Percentiles rank a stretch among this genome's conserved stretches.
Evolutionary conservation across 2,797 vertebrate genomes (phyloP).

Genomic region (Sciaenops ocellatus): DNA sequence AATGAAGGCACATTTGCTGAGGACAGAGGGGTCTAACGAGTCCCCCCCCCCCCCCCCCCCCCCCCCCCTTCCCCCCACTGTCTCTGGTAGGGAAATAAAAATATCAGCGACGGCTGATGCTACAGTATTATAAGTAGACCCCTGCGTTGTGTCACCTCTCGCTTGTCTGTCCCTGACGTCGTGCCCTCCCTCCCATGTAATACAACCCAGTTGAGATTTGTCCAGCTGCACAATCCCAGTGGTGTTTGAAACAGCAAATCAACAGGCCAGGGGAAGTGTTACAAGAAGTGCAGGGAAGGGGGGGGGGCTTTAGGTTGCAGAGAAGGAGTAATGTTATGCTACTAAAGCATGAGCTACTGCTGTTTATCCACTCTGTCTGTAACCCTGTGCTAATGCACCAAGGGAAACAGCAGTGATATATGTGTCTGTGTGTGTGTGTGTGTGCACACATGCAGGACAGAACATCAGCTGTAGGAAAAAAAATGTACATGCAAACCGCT

Average conservation of each 20-base stretch:
- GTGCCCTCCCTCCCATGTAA: slow-evolving; percentile 51
- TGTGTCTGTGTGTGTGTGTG: slow-evolving; percentile 61
- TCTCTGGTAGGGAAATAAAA: slow-evolving; percentile 56
- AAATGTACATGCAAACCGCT: slow-evolving; percentile 91
- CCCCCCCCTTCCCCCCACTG: neutral
- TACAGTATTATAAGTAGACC: slow-evolving; percentile 48
- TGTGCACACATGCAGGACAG: slow-evolving; percentile 17
- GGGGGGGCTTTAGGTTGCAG: slow-evolving; percentile 76
- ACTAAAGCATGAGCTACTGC: slow-evolving; percentile 89
- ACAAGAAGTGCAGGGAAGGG: slow-evolving; percentile 22
- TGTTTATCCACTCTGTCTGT: slow-evolving; percentile 84
- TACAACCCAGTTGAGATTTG: slow-evolving; percentile 69
- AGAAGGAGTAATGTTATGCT: slow-evolving; percentile 79
- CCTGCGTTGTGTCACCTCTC: slow-evolving; percentile 55
- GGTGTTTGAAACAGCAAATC: slow-evolving; percentile 76
- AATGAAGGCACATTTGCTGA: slow-evolving; percentile 65
- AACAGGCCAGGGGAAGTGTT: slow-evolving; percentile 80
- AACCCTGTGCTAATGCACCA: slow-evolving; percentile 83
- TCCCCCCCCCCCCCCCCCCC: neutral
- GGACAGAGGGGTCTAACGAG: slow-evolving; percentile 63
- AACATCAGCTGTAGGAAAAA: slow-evolving; percentile 91
- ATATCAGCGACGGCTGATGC: slow-evolving; percentile 48
- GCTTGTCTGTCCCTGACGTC: slow-evolving; percentile 35
- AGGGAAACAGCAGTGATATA: slow-evolving; percentile 61
- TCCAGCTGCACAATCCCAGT: slow-evolving; percentile 71